Base-by-base conservation (phyloP, 2,113 vertebrate genomes). In the Panthera uncia region DNA sequence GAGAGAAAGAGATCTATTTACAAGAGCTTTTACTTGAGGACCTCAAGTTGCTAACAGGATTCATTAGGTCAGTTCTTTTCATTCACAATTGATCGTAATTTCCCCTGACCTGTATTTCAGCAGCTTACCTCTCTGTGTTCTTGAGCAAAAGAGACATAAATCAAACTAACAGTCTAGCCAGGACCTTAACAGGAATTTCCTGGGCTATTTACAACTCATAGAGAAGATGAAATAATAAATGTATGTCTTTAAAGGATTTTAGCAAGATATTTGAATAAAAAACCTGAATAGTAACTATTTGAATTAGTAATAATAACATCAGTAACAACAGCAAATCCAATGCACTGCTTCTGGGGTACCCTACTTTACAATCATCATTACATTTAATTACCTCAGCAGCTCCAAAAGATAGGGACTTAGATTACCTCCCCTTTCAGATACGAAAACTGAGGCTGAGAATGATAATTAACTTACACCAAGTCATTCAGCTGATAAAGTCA, bases 221-320 rank as follows among this genome's bases (percentile, higher is more conserved):
- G 79, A 87, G 50, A 55, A 68, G 94, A 79, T 96, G 29, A 95
- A 95, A 84, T 27, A 80, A 80, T 65, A 73, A 84, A 81, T 38
- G 27, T 31, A 8, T 13, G 13, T 76, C 74, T 80, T 94, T 80
- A 90, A 91, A 74, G 83, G 38, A 80, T 57, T 69, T 65, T 33
- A 78, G 57, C 29, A 82, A 80, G 13, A 68, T 66, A 71, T 31
- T 2, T 87, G 82, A 91, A 96, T 80, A 18, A 29, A 91, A 84
- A 81, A 29, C 27, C 36, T 92, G 48, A 84, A 69, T 36, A 79
- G 41, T 55, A 73, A 90, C 48, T 71, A 79, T 1, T 2, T 84
- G 14, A 38, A 48, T 91, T 50, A 68, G 31, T 23, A 78, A 45
- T 25, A 52, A 41, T 25, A 81, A 41, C 25, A 76, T 71, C 73